Evolutionary conservation across 2,888 invertebrate genomes (phyloP).

Genomic region (Ceratothoa steindachneri): DNA sequence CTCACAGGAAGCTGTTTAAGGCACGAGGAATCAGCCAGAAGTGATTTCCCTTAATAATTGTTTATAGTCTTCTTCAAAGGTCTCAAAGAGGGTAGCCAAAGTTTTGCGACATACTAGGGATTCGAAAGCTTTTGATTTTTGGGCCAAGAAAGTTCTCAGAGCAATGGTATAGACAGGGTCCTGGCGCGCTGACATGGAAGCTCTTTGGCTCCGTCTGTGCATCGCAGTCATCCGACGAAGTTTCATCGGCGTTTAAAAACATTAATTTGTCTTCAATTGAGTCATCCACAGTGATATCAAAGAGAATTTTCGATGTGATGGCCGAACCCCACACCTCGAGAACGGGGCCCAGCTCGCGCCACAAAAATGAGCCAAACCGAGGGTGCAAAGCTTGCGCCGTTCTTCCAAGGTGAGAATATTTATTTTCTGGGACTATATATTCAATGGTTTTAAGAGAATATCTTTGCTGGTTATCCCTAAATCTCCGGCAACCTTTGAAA

Average conservation of each 20-base stretch:
- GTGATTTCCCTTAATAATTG: slow-evolving; percentile 52
- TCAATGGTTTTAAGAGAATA: slow-evolving; percentile 63
- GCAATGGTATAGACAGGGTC: slow-evolving; percentile 79
- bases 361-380: slow-evolving; percentile 55
- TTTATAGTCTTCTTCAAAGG: slow-evolving; percentile 60
- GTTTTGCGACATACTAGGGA: slow-evolving; percentile 16
- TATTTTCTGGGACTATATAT: slow-evolving; percentile 74
- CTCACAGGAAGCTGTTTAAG: background rate
- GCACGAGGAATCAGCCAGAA: background rate
- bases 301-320: slow-evolving; percentile 49
- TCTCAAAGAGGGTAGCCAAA: slow-evolving; percentile 29
- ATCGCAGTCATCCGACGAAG: slow-evolving; percentile 20
- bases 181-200: slow-evolving; percentile 63
- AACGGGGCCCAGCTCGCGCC: slow-evolving; percentile 35
- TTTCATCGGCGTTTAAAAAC: background rate
- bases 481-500: slow-evolving; percentile 49
- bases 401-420: slow-evolving; percentile 71
- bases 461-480: slow-evolving; percentile 56
- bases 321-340: slow-evolving; percentile 33
- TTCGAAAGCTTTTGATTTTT: slow-evolving; percentile 50
- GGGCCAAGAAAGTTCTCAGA: slow-evolving; percentile 56
- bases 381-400: slow-evolving; percentile 74
- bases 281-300: slow-evolving; percentile 39
- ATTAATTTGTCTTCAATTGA: slow-evolving; percentile 35
- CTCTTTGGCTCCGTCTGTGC: slow-evolving; percentile 54